These are phyloP conservation scores for Gallinago solitaria DNA, from an alignment of 2,797 vertebrate species.

Conservation along the genomic window DNA sequence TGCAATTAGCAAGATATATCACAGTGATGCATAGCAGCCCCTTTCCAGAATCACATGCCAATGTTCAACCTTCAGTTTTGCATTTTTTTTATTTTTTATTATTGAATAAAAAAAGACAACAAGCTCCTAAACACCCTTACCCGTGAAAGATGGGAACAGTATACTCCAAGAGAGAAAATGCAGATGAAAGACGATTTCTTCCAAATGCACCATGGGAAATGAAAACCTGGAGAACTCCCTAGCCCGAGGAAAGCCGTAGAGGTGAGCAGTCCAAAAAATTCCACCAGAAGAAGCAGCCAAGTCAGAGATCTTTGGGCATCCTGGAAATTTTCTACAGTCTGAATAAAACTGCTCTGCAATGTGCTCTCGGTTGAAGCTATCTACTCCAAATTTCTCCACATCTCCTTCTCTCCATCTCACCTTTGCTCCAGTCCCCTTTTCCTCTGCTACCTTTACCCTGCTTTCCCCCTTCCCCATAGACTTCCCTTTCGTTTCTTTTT, in stretches of 20 bases:
- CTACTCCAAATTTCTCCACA: not conserved
- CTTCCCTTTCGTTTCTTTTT: not conserved
- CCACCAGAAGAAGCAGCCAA: slow-evolving; percentile 6
- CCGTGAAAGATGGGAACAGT: not conserved
- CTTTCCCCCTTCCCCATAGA: not conserved
- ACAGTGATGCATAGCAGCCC: not conserved
- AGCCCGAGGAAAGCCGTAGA: slow-evolving; percentile 48
- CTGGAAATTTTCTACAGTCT: not conserved
- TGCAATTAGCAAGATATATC: not conserved
- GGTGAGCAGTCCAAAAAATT: slow-evolving; percentile 28
- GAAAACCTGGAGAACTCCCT: slow-evolving; percentile 56
- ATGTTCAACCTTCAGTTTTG: not conserved
- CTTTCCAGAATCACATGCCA: not conserved
- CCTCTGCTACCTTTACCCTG: not conserved
- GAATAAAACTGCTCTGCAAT: not conserved
- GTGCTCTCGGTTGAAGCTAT: not conserved
- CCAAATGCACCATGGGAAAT: slow-evolving; percentile 50
- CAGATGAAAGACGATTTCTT: slow-evolving; percentile 36
- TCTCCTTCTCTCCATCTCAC: not conserved
- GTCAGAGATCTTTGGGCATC: not conserved
- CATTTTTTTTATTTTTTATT: not conserved
- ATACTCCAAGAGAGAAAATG: slow-evolving; percentile 1
- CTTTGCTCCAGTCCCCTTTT: not conserved
- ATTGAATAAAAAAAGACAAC: not conserved
- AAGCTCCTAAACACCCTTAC: not conserved